Base-by-base conservation (phyloP, 2,797 vertebrate species). In the Geranospiza caerulescens region DNA sequence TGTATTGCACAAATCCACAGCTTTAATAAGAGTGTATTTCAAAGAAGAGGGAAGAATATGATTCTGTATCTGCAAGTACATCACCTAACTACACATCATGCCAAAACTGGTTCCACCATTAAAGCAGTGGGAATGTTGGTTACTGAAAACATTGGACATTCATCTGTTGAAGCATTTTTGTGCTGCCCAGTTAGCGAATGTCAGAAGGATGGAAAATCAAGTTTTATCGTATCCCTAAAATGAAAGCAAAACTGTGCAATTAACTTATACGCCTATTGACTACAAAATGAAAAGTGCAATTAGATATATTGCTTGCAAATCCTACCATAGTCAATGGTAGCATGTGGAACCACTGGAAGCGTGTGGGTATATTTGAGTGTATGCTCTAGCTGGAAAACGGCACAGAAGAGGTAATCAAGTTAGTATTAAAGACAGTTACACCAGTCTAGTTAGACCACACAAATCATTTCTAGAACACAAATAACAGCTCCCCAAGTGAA, bases 351-450 rank as follows among this genome's bases (percentile, higher is more conserved):
- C 89, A 52, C 36, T 59, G 70, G 36, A 76, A 89, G 59, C n/a
- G 67, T 21, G 40, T 44, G 47, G 18, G 45, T 91, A 64, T 81
- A 94, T 93, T 48, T 76, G 63, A 95, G 63, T 48, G 21, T 48
- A 56, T 0, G 5, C 16, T 74, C 34, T 60, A 81, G 44, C 52
- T 86, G 68, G 44, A 74, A 94, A 95, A 80, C 40, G 53, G 52
- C 47, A 85, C 34, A 87, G 78, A 80, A 87, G 47, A 83, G n/a
- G 56, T 93, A 96, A 96, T 96, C 82, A 78, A 94, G 85, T 94
- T 95, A 94, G 75, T 91, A 95, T 95, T 91, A 96, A 95, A 95
- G 93, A 86, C 50, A 95, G 90, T 95, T 94, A 96, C 60, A 86
- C 25, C 44, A 45, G 90, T 78, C 91, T 90, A 71, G 85, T 91